Conservation (phyloP, 2,797 vertebrate species). For the Hippopotamyrus pictus region DNA sequence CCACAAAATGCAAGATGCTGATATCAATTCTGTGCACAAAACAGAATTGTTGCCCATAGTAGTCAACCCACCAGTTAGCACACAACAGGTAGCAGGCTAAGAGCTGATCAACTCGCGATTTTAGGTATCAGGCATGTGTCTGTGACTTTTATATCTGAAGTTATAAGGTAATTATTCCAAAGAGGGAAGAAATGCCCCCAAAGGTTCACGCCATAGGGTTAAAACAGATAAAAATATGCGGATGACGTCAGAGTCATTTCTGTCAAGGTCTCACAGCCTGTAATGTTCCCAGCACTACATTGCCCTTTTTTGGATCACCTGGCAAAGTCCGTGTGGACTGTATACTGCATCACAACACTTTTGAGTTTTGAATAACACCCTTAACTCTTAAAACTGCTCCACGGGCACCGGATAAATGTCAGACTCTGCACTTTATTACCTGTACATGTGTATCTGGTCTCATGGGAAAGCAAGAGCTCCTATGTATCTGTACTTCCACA, state of each 20-base stretch:
- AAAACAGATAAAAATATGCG: background rate
- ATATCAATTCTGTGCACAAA: too few species aligned
- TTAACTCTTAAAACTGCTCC: background rate
- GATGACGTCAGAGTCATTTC: background rate
- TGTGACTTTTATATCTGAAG: too few species aligned
- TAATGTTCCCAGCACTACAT: background rate
- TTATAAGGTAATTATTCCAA: too few species aligned
- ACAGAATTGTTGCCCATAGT: background rate
- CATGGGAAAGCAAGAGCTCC: background rate
- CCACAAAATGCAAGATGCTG: background rate
- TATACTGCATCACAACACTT: background rate
- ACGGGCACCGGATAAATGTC: background rate
- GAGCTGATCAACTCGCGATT: background rate
- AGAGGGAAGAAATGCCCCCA: too few species aligned
- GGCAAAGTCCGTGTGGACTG: background rate
- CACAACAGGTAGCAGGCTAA: background rate
- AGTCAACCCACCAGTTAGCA: background rate
- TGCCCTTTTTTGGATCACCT: background rate
- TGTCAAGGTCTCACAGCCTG: background rate
- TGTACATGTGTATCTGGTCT: background rate
- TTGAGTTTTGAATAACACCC: background rate
- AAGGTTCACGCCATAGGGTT: too few species aligned
- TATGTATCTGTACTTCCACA: background rate
- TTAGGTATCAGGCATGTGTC: too few species aligned
- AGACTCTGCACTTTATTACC: background rate